Evolutionary conservation across 2,113 vertebrate species (phyloP).

Genomic region (Tauraco erythrolophus): DNA sequence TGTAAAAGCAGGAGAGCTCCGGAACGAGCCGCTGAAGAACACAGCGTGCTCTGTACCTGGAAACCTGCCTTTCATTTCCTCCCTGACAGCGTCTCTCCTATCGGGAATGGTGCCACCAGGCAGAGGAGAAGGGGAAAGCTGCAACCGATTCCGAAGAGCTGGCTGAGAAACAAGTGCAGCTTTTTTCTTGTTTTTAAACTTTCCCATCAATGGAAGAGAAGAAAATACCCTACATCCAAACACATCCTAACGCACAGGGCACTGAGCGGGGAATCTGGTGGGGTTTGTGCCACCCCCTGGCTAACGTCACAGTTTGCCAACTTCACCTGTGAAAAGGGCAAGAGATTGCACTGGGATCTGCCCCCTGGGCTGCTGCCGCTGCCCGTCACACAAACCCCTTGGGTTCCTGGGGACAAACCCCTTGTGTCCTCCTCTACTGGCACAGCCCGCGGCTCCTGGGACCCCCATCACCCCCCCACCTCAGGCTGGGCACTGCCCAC

Average conservation of each 20-base stretch:
- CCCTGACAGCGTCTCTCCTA: rapidly evolving
- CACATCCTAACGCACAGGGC: rapidly evolving
- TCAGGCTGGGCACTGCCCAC: not conserved
- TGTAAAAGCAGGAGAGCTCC: not conserved
- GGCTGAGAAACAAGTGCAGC: not conserved
- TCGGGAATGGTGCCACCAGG: rapidly evolving
- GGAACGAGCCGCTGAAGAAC: rapidly evolving
- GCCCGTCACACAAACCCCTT: not conserved
- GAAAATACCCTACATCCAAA: rapidly evolving
- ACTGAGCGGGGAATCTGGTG: rapidly evolving
- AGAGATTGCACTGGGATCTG: rapidly evolving
- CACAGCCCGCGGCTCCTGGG: rapidly evolving
- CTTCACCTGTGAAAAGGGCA: too few species aligned
- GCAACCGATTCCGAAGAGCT: rapidly evolving
- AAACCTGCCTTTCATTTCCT: not conserved
- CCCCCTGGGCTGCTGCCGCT: not conserved
- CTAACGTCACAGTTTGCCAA: not conserved
- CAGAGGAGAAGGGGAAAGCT: not conserved
- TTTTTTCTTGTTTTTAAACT: not conserved
- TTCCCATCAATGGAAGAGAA: not conserved
- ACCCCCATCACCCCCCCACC: not conserved
- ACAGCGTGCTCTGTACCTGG: rapidly evolving
- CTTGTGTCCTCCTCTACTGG: not conserved
- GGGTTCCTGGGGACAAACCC: not conserved
- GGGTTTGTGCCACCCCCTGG: rapidly evolving